Evolutionary conservation across 2,888 invertebrate species (phyloP).

Genomic region (Chrysolina oricalcia): DNA sequence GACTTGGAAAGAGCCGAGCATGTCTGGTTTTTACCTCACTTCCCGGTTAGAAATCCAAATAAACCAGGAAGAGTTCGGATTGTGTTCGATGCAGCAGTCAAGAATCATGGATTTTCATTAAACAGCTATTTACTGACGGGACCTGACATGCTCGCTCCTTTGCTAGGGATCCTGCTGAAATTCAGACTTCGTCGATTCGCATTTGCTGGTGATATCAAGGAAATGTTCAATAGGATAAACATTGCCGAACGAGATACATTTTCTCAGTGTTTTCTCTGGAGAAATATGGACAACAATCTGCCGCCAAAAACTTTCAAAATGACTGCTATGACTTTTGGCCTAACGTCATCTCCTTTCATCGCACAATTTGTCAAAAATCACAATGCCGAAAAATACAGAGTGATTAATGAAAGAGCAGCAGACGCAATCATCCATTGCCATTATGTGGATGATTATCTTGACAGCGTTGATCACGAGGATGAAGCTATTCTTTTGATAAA

Average conservation of each 20-base stretch:
- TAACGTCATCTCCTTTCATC: conserved; percentile 9
- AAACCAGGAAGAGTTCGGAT: neutral
- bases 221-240: too few species aligned
- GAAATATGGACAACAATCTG: neutral
- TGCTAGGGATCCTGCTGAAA: neutral
- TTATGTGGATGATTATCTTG: too few species aligned
- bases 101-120: neutral
- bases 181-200: neutral
- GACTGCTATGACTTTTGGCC: conserved; percentile 3
- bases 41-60: too few species aligned
- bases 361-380: too few species aligned
- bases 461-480: conserved; percentile 19
- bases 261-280: too few species aligned
- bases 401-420: neutral
- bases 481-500: conserved; percentile 13
- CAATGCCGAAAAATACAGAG: neutral
- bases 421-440: neutral
- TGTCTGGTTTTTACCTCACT: too few species aligned
- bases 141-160: neutral
- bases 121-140: neutral
- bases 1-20: too few species aligned
- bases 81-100: neutral
- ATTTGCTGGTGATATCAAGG: too few species aligned
- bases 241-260: too few species aligned
- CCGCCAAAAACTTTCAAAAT: conserved; percentile 3